phyloP scores from a whole-genome alignment of 2,888 invertebrate species.

The Drosophila yooni region DNA sequence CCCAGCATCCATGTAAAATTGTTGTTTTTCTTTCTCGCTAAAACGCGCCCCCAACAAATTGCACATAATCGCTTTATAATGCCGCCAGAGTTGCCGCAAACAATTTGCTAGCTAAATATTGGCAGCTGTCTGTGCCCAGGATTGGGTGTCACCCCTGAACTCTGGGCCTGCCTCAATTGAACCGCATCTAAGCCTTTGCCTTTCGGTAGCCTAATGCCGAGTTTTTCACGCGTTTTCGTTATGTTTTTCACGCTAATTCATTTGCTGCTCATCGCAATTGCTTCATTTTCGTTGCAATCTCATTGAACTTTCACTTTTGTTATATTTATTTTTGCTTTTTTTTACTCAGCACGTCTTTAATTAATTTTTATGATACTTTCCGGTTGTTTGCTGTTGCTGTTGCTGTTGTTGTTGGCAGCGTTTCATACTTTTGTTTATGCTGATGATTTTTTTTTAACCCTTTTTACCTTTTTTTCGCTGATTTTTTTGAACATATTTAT shows the following conservation, averaged over 20 bases:
- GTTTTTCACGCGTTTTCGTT: conserved; percentile 56
- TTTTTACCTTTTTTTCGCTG: conserved; percentile 44
- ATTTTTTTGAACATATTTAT: conserved; percentile 57
- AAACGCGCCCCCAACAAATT: conserved; percentile 35
- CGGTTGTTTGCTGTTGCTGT: background rate
- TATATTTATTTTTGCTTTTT: conserved; percentile 7
- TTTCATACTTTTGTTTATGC: conserved; percentile 33
- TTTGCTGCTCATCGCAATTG: conserved; percentile 61
- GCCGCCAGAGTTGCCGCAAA: conserved; percentile 53
- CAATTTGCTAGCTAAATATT: conserved; percentile 46
- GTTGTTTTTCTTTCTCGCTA: conserved; percentile 21
- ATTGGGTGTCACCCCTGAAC: conserved; percentile 24
- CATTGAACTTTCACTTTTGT: conserved; percentile 73
- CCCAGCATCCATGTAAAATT: conserved; percentile 35
- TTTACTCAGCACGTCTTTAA: conserved; percentile 55
- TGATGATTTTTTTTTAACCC: conserved; percentile 41
- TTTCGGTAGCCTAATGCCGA: conserved; percentile 39
- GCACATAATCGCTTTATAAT: conserved; percentile 67
- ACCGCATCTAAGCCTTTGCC: conserved; percentile 58
- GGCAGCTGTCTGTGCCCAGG: conserved; percentile 49
- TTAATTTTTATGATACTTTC: conserved; percentile 65
- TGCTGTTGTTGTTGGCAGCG: background rate
- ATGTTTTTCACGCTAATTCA: conserved; percentile 57
- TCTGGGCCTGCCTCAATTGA: conserved; percentile 30
- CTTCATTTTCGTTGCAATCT: conserved; percentile 60